Evolutionary conservation across 2,888 invertebrate species (phyloP).

Genomic region (Erebia aethiops): DNA sequence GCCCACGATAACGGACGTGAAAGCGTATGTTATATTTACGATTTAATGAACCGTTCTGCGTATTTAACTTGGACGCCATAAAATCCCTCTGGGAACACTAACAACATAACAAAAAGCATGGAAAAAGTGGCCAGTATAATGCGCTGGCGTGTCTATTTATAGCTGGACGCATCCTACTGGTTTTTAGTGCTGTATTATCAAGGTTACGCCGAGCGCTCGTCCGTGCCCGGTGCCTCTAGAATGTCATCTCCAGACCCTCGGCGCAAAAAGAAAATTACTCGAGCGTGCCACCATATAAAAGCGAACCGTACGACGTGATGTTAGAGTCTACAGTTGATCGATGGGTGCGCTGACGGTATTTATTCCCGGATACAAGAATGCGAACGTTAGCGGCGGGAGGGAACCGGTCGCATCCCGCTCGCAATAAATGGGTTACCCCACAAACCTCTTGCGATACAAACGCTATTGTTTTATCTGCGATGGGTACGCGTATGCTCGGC

Average conservation of each 20-base stretch:
- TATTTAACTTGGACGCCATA: conserved; percentile 51
- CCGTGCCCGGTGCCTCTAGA: conserved; percentile 55
- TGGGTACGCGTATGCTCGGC: neutral
- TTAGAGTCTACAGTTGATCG: conserved; percentile 44
- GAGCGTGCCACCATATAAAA: conserved; percentile 42
- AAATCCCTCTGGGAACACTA: conserved; percentile 68
- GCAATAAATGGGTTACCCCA: conserved; percentile 81
- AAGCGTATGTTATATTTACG: conserved; percentile 55
- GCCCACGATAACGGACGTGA: conserved; percentile 48
- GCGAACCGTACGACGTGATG: conserved; percentile 46
- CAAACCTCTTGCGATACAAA: conserved; percentile 79
- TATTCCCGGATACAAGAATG: conserved; percentile 72
- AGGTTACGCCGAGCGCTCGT: conserved; percentile 66
- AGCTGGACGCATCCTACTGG: conserved; percentile 77
- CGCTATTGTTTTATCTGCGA: conserved; percentile 44
- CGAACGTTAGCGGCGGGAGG: conserved; percentile 50
- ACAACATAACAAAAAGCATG: conserved; percentile 65
- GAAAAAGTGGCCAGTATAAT: conserved; percentile 57
- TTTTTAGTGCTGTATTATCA: conserved; percentile 72
- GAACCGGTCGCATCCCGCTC: conserved; percentile 70
- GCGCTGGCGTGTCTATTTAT: conserved; percentile 72
- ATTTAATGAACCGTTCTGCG: conserved; percentile 64
- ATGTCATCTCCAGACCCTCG: conserved; percentile 61
- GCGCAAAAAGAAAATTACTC: conserved; percentile 53
- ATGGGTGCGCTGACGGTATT: conserved; percentile 44